Evolutionary conservation across 2,797 vertebrate species (phyloP).

Genomic region (Decapterus maruadsi): DNA sequence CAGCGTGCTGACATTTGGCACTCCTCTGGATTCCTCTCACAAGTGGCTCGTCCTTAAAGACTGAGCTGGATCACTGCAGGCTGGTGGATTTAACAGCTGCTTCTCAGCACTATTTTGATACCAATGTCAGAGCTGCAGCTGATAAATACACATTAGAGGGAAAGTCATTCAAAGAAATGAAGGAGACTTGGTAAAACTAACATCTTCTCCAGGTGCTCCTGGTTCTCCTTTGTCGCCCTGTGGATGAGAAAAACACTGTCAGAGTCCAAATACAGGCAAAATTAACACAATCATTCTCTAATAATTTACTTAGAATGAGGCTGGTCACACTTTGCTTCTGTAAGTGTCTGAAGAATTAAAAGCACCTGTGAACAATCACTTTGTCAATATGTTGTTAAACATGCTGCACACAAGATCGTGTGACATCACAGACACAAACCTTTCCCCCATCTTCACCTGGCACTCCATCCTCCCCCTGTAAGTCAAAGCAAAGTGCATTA

Average conservation of each 20-base stretch:
- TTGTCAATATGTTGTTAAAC: too few relatives aligned
- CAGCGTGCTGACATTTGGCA: slow-evolving; percentile 77
- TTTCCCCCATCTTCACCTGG: slow-evolving; percentile 97
- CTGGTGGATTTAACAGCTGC: slow-evolving; percentile 57
- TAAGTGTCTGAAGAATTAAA: too few relatives aligned
- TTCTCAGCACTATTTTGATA: slow-evolving; percentile 59
- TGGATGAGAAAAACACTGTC: slow-evolving; percentile 41
- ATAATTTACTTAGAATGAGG: neutral
- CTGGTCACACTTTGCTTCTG: too few relatives aligned
- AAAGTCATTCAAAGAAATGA: slow-evolving; percentile 34
- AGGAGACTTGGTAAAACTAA: slow-evolving; percentile 81
- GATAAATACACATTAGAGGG: slow-evolving; percentile 60
- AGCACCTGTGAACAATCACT: too few relatives aligned
- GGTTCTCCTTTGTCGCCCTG: slow-evolving; percentile 96
- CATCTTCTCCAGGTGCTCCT: slow-evolving; percentile 91
- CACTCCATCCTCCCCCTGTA: slow-evolving; percentile 93
- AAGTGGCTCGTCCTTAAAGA: slow-evolving; percentile 73
- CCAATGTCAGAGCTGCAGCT: slow-evolving; percentile 64
- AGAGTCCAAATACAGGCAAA: slow-evolving; percentile 25
- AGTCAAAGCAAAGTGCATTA: slow-evolving; percentile 59
- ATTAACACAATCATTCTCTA: neutral
- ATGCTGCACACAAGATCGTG: too few relatives aligned
- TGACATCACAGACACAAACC: slow-evolving; percentile 80
- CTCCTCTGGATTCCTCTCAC: slow-evolving; percentile 73
- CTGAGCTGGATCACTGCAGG: slow-evolving; percentile 77